Percentiles rank a stretch among this genome's conserved stretches.
phyloP scores from a whole-genome alignment of 2,113 vertebrate genomes.

The Epinephelus lanceolatus region DNA sequence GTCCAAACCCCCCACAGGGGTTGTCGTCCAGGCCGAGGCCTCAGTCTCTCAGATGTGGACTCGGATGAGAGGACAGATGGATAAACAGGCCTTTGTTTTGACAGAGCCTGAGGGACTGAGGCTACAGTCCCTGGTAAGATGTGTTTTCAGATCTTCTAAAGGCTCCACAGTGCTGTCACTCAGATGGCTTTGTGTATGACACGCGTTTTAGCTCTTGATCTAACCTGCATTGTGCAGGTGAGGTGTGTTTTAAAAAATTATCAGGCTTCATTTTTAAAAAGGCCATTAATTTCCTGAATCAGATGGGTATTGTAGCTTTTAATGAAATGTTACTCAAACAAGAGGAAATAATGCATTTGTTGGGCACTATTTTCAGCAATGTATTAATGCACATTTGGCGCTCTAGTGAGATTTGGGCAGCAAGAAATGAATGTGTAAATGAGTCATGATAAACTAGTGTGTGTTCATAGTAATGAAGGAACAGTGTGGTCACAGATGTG shows the following conservation, averaged over 20 bases:
- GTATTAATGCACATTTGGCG: background rate
- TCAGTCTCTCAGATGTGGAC: slow-evolving; percentile 66
- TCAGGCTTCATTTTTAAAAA: background rate
- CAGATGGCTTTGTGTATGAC: slow-evolving; percentile 13
- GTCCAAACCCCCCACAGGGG: slow-evolving; percentile 16
- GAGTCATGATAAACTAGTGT: background rate
- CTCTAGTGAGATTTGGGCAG: background rate
- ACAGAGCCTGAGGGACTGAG: slow-evolving; percentile 63
- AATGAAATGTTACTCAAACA: background rate
- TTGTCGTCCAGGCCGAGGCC: slow-evolving; percentile 23
- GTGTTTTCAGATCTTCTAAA: slow-evolving; percentile 57
- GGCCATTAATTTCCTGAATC: background rate
- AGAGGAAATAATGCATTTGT: background rate
- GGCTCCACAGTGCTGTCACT: slow-evolving; percentile 45
- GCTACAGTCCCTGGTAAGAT: slow-evolving; percentile 43
- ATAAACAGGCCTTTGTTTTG: slow-evolving; percentile 72
- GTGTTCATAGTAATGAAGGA: background rate
- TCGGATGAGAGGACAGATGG: slow-evolving; percentile 66
- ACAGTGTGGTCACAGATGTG: background rate
- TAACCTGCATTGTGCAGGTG: background rate
- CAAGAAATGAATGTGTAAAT: background rate
- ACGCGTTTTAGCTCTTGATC: background rate
- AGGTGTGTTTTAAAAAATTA: background rate
- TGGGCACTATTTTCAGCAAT: background rate
- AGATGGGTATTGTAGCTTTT: background rate